Conservation (phyloP, 2,797 vertebrate species). For the Pempheris klunzingeri region DNA sequence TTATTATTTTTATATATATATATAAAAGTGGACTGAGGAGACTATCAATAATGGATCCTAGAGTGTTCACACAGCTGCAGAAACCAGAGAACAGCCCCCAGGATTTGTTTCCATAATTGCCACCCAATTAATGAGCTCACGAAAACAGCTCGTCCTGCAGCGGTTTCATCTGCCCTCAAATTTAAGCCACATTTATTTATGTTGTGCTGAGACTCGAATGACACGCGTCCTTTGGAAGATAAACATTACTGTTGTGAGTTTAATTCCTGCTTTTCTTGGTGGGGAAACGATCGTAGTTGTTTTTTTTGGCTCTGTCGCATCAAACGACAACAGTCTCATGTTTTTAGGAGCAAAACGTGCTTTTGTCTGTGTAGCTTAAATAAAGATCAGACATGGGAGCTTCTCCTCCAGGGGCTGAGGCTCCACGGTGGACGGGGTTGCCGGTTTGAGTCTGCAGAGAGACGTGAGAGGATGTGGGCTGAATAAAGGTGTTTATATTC, state of each 20-base stretch:
- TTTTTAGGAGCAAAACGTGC: constrained; percentile 34
- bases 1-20: constrained; percentile 6
- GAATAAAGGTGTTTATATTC: too few species aligned
- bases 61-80: constrained; percentile 44
- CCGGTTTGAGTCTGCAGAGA: too few species aligned
- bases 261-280: constrained; percentile 48
- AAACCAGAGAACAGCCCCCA: constrained; percentile 62
- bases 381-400: too few species aligned
- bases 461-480: too few species aligned
- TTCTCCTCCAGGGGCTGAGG: too few species aligned
- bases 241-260: constrained; percentile 64
- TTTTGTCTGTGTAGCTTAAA: too few species aligned
- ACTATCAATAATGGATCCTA: constrained; percentile 56
- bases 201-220: constrained; percentile 58
- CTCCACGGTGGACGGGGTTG: neutral
- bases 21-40: constrained; percentile 35
- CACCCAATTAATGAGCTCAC: constrained; percentile 76
- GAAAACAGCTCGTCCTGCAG: constrained; percentile 67
- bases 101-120: constrained; percentile 75
- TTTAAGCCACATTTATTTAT: constrained; percentile 54
- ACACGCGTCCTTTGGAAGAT: constrained; percentile 72
- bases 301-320: constrained; percentile 25
- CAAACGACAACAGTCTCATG: constrained; percentile 26
- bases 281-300: constrained; percentile 46
- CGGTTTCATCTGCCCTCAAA: constrained; percentile 63